These are phyloP conservation scores for Acholoe squamosa DNA, from an alignment of 2,888 invertebrate species.

Conservation along the genomic window DNA sequence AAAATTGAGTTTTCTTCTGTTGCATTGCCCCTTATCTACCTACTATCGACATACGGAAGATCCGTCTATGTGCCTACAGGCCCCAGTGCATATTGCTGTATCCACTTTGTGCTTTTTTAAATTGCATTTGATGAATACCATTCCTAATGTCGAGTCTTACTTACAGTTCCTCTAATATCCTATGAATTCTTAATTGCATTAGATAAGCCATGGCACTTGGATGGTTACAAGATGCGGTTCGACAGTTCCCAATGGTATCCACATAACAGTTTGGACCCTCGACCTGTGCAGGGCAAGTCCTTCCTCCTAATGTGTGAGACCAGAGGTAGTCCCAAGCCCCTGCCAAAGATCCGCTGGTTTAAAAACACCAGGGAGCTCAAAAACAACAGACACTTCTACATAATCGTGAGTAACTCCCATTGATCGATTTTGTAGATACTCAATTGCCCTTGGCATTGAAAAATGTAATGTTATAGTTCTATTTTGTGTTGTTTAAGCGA, in stretches of 20 bases:
- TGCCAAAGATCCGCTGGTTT: slow-evolving; percentile 71
- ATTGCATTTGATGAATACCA: no score
- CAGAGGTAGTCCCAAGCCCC: slow-evolving; percentile 70
- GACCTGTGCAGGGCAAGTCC: slow-evolving; percentile 70
- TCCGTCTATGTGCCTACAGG: no score
- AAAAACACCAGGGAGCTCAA: slow-evolving; percentile 68
- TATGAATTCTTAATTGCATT: slow-evolving; percentile 25
- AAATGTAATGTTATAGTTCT: no score
- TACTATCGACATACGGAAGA: no score
- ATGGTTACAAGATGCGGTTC: slow-evolving; percentile 73
- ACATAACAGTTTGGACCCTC: slow-evolving; percentile 67
- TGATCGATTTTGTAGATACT: no score
- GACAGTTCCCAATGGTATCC: slow-evolving; percentile 72
- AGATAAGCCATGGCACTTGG: slow-evolving; percentile 72
- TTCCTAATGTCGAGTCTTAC: no score
- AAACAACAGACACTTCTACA: slow-evolving; percentile 71
- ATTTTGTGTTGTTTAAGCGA: no score
- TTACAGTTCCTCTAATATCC: background rate
- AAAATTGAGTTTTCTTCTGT: no score
- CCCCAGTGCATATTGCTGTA: no score
- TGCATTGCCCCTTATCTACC: no score
- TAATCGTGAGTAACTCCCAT: slow-evolving; percentile 69
- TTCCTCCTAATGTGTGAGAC: slow-evolving; percentile 73
- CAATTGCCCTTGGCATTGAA: no score
- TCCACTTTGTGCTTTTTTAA: no score